phyloP scores from a whole-genome alignment of 2,797 vertebrate species.

The Mormyrops attenuatus region DNA sequence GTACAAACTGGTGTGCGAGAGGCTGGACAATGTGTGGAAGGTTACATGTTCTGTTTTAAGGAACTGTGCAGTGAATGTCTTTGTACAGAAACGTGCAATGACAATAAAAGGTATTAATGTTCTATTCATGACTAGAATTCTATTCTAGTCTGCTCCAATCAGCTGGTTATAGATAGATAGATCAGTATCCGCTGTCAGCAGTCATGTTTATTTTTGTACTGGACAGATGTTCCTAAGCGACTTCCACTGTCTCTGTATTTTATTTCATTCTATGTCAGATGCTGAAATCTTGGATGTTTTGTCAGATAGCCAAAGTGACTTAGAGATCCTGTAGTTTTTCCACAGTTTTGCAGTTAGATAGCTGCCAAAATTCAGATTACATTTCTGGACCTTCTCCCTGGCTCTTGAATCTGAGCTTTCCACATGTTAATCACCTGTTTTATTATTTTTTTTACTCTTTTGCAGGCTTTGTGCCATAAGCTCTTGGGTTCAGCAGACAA shows the following conservation, averaged over 20 bases:
- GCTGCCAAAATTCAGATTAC: not conserved
- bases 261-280: not conserved
- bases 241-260: not conserved
- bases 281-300: not conserved
- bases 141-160: not conserved
- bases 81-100: not conserved
- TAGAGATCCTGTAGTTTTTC: not conserved
- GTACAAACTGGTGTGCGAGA: not conserved
- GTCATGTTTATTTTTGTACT: not conserved
- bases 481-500: not conserved
- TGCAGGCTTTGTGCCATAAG: not conserved
- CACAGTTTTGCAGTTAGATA: not conserved
- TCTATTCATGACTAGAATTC: no score
- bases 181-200: not conserved
- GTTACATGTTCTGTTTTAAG: not conserved
- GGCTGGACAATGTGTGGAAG: not conserved
- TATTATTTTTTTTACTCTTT: not conserved
- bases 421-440: not conserved
- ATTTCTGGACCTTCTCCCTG: not conserved
- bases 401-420: not conserved
- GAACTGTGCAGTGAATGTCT: not conserved
- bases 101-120: not conserved
- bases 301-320: not conserved
- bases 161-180: no score
- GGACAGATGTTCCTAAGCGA: not conserved